phyloP scores from a whole-genome alignment of 2,888 invertebrate species.

The Thalpophila matura region DNA sequence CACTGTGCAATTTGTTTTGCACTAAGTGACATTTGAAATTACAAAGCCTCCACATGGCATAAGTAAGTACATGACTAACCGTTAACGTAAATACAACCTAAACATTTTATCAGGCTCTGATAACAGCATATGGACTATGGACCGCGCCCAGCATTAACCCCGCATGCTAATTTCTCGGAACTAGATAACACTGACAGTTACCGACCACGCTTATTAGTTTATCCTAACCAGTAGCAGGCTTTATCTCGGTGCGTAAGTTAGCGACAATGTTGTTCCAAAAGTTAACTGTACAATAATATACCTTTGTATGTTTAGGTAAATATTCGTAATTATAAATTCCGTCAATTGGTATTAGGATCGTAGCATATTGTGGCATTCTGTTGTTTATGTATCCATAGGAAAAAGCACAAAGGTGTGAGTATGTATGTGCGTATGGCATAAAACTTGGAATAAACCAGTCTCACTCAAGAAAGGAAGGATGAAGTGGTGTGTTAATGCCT shows the following conservation, averaged over 20 bases:
- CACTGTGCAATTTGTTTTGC: too few relatives aligned
- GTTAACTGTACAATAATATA: not conserved
- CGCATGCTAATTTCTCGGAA: slow-evolving; percentile 64
- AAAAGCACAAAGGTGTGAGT: too few relatives aligned
- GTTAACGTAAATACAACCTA: slow-evolving; percentile 44
- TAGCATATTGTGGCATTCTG: too few relatives aligned
- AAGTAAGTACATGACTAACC: slow-evolving; percentile 34
- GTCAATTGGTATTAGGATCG: too few relatives aligned
- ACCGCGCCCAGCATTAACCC: slow-evolving; percentile 55
- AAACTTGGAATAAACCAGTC: too few relatives aligned
- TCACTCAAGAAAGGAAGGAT: too few relatives aligned
- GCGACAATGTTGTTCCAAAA: slow-evolving; percentile 27
- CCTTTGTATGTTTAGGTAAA: too few relatives aligned
- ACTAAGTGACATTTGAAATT: too few relatives aligned
- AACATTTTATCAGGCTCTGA: slow-evolving; percentile 59
- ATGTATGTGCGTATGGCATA: too few relatives aligned
- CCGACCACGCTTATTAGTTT: slow-evolving; percentile 48
- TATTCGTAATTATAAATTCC: too few relatives aligned
- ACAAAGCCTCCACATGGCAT: not conserved
- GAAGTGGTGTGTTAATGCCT: too few relatives aligned
- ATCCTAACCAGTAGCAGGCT: slow-evolving; percentile 43
- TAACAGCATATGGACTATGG: slow-evolving; percentile 42
- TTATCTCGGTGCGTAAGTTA: slow-evolving; percentile 42
- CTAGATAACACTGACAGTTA: slow-evolving; percentile 64
- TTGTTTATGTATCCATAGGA: too few relatives aligned